Conservation (phyloP, 2,888 invertebrate genomes). For the Limenitis camilla region DNA sequence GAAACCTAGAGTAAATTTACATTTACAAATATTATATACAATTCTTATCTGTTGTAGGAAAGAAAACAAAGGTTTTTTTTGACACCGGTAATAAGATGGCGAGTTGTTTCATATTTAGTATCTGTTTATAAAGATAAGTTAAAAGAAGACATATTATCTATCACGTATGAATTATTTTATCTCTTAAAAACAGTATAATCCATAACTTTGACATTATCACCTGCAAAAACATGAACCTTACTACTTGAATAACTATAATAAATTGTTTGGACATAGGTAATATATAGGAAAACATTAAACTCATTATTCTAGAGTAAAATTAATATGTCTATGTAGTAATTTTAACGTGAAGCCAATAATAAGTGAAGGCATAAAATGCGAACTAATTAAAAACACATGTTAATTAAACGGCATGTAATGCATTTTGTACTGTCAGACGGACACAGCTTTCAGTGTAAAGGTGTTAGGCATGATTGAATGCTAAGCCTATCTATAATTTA, state of each 20-base stretch:
- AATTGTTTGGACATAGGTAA: neutral
- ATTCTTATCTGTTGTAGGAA: too few species aligned
- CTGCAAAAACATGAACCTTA: neutral
- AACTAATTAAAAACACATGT: conserved; percentile 13
- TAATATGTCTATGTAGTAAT: neutral
- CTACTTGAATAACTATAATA: neutral
- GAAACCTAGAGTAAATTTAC: too few species aligned
- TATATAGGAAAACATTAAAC: neutral
- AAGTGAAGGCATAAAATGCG: conserved; percentile 1
- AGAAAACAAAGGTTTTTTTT: too few species aligned
- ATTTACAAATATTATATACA: too few species aligned
- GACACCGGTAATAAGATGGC: too few species aligned
- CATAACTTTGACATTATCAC: neutral
- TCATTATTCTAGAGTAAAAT: neutral
- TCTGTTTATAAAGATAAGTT: too few species aligned
- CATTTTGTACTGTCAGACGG: conserved; percentile 11
- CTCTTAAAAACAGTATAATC: conserved; percentile 1
- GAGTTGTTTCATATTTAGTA: too few species aligned
- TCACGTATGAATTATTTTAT: too few species aligned
- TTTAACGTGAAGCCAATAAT: conserved; percentile 2
- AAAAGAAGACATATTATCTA: too few species aligned
- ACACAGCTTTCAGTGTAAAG: conserved; percentile 8
- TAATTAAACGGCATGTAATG: conserved; percentile 12
- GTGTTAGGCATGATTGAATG: conserved; percentile 14
- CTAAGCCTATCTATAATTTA: conserved; percentile 1